phyloP scores from a whole-genome alignment of 2,113 vertebrate genomes.

The Mirounga angustirostris region DNA sequence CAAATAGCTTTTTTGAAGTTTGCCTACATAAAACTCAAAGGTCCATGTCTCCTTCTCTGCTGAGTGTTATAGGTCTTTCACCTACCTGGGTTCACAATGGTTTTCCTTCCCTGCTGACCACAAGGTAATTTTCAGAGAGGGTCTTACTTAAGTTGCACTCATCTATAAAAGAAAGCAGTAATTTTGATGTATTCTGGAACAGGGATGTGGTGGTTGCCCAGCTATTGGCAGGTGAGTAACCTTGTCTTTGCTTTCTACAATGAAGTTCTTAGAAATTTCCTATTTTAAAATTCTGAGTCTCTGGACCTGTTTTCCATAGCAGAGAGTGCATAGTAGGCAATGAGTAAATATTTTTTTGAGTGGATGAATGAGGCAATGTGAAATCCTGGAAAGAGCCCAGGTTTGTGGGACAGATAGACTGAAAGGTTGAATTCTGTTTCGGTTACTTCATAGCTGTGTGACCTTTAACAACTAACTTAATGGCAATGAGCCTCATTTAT shows the following conservation, averaged over 20 bases:
- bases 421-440: neutral
- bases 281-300: neutral
- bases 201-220: neutral
- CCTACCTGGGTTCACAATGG: neutral
- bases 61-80: neutral
- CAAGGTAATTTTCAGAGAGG: neutral
- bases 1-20: slow-evolving; percentile 28
- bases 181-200: neutral
- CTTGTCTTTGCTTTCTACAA: neutral
- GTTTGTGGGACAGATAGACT: neutral
- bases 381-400: neutral
- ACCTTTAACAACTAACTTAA: neutral
- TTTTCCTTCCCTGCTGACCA: neutral
- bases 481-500: neutral
- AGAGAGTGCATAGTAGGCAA: neutral
- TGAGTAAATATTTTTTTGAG: neutral
- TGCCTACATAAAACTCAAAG: neutral
- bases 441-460: neutral
- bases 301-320: neutral
- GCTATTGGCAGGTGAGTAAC: neutral
- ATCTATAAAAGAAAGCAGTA: neutral
- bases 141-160: neutral
- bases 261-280: slow-evolving; percentile 1
- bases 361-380: neutral
- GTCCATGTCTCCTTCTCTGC: neutral